A percentile compares a stretch with the other conserved stretches of the same genome.
phyloP scores from a whole-genome alignment of 2,113 vertebrate genomes.

The Pygoscelis antarcticus region DNA sequence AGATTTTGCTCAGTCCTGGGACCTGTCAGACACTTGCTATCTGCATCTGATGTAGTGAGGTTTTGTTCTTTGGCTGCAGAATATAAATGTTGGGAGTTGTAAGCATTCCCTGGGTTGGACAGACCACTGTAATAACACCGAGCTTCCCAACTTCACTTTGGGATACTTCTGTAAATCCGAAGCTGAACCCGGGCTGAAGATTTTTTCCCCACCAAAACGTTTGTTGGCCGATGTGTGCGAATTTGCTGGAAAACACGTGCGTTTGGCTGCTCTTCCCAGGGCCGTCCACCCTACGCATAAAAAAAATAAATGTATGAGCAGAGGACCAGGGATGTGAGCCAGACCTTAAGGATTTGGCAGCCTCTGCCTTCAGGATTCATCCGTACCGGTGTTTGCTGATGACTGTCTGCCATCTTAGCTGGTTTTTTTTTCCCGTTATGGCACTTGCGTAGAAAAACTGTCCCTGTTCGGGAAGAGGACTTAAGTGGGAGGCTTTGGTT shows the following conservation, averaged over 20 bases:
- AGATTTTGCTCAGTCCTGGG: background rate
- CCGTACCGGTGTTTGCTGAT: accelerated
- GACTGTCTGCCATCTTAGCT: background rate
- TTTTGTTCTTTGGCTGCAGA: background rate
- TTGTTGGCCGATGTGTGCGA: accelerated
- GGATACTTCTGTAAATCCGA: background rate
- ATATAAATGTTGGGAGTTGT: background rate
- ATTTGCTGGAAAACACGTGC: background rate
- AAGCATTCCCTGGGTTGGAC: background rate
- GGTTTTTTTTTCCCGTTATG: accelerated
- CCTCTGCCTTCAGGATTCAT: background rate
- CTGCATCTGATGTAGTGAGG: background rate
- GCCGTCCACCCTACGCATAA: background rate
- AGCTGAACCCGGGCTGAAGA: background rate
- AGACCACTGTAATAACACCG: background rate
- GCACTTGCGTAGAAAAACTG: background rate
- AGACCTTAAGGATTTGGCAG: background rate
- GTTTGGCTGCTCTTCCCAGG: background rate
- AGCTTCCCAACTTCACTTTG: background rate
- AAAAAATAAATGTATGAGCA: background rate
- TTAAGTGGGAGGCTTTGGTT: background rate
- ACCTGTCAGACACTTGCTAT: background rate
- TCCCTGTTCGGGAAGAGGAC: background rate
- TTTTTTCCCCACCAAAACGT: background rate
- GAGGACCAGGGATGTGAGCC: background rate